phyloP scores from a whole-genome alignment of 1,140 invertebrate species.

The Physella acuta region DNA sequence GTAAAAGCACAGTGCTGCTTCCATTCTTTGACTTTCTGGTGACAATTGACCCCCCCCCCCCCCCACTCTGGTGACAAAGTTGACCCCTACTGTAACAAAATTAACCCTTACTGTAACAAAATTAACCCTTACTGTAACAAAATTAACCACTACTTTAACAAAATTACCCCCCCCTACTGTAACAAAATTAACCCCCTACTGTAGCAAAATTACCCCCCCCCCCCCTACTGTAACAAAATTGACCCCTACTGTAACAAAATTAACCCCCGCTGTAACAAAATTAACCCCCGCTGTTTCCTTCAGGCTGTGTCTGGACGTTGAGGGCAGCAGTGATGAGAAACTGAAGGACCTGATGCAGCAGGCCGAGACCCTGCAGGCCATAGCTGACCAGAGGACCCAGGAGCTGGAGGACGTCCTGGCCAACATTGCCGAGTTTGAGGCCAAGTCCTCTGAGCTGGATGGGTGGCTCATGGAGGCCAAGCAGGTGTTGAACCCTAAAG shows the following conservation, averaged over 20 bases:
- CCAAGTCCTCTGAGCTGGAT: conserved; percentile 63
- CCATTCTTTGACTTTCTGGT: no score
- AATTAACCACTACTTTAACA: background rate
- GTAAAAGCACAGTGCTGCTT: no score
- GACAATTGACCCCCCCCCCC: no score
- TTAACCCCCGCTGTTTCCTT: conserved; percentile 22
- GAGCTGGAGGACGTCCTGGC: conserved; percentile 86
- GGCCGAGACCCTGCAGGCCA: conserved; percentile 87
- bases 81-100: background rate
- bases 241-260: background rate
- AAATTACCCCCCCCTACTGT: background rate
- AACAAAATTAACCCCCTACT: no score
- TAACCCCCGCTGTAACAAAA: background rate
- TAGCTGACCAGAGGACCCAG: conserved; percentile 85
- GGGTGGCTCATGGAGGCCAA: conserved; percentile 48
- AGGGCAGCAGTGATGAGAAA: conserved; percentile 71
- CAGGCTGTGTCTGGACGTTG: conserved; percentile 32
- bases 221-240: no score
- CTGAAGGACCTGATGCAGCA: conserved; percentile 85
- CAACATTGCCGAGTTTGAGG: conserved; percentile 82
- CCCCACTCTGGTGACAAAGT: no score
- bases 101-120: background rate
- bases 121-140: background rate
- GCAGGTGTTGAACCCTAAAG: conserved; percentile 40
- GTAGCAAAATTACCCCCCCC: no score